Conservation (phyloP, 92 coral and sea anemone genomes). For the Epizoanthus illoricatus region DNA sequence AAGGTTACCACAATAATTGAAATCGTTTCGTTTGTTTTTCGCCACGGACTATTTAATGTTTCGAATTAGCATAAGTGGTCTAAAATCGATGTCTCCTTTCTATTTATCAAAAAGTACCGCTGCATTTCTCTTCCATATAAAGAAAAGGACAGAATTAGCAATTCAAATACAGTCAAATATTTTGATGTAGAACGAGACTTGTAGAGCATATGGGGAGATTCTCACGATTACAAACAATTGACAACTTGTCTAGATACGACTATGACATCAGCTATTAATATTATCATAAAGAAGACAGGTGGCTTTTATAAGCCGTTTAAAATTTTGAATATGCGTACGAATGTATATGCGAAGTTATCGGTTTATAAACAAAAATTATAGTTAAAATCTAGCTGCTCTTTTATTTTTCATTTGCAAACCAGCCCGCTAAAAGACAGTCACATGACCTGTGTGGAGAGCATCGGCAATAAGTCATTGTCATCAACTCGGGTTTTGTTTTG, state of each 20-base stretch:
- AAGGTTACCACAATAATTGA: no score
- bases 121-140: no score
- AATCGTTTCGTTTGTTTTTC: no score
- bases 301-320: neutral
- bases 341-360: neutral
- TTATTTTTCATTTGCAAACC: neutral
- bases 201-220: neutral
- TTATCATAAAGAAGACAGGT: neutral
- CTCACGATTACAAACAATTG: neutral
- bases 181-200: neutral
- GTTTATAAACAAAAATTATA: neutral
- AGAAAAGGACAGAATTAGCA: slow-evolving; percentile 13
- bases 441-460: neutral
- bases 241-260: neutral
- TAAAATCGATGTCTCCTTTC: no score
- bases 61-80: no score
- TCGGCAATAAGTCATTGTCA: neutral
- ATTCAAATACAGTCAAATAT: slow-evolving; percentile 16
- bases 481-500: slow-evolving; percentile 1
- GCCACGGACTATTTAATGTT: no score
- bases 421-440: neutral
- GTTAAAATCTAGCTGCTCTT: slow-evolving; percentile 17
- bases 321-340: neutral
- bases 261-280: neutral
- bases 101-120: no score